Conservation (phyloP, 2,113 vertebrate species). For the Ptilorrhoa leucosticta region DNA sequence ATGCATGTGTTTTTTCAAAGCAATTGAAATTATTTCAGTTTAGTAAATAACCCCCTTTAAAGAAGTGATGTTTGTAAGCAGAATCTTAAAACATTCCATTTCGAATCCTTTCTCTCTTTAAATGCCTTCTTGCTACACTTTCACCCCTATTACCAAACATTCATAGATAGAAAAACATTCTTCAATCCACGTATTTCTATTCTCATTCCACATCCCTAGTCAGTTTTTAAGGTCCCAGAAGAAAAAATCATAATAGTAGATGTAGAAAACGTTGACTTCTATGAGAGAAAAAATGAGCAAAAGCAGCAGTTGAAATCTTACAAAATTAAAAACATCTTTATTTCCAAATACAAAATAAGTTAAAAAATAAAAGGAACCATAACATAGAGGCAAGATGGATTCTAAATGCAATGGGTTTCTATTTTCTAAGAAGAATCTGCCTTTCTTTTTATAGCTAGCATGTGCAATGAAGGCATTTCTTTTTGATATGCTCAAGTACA, state of each 20-base stretch:
- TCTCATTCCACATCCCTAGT: background rate
- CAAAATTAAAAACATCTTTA: background rate
- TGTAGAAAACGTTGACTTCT: background rate
- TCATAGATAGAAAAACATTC: background rate
- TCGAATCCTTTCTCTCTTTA: background rate
- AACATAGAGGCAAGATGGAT: background rate
- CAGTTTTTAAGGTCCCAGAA: background rate
- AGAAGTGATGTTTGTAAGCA: background rate
- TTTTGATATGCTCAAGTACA: background rate
- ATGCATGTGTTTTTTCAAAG: background rate
- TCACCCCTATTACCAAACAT: background rate
- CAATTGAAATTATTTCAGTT: background rate
- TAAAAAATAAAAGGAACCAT: background rate
- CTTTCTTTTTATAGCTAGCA: background rate
- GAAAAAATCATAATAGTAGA: background rate
- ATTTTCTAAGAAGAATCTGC: background rate
- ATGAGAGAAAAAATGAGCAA: background rate
- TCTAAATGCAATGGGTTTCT: background rate
- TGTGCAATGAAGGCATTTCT: background rate
- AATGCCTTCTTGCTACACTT: constrained; percentile 15
- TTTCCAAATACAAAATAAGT: constrained; percentile 2
- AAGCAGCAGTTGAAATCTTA: background rate
- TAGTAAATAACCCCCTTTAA: background rate
- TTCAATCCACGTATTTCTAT: background rate
- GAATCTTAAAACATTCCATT: background rate